A percentile compares a stretch with the other conserved stretches of the same genome.
phyloP scores from a whole-genome alignment of 92 coral and sea anemone species.

The Pocillopora meandrina region DNA sequence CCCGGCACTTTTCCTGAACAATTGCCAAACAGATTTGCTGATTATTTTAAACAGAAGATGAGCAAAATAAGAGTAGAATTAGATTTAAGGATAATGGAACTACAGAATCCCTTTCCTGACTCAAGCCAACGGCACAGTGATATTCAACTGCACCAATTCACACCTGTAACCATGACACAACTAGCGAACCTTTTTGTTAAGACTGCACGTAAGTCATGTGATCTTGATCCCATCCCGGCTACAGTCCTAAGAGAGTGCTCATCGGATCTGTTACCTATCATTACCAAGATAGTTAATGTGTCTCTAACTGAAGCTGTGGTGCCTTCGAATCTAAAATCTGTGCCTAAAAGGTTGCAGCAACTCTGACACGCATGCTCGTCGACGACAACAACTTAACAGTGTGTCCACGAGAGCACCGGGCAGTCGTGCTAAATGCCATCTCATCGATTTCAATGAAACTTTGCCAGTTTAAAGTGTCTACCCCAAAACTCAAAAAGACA shows the following conservation, averaged over 20 bases:
- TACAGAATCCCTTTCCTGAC: slow-evolving; percentile 18
- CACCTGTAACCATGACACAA: slow-evolving; percentile 27
- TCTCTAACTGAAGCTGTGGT: slow-evolving; percentile 34
- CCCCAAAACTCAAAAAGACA: too few species aligned
- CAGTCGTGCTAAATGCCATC: too few species aligned
- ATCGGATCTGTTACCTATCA: slow-evolving; percentile 13
- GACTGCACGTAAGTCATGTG: slow-evolving; percentile 32
- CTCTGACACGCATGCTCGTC: slow-evolving; percentile 4
- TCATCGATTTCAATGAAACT: too few species aligned
- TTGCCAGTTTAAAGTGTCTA: too few species aligned
- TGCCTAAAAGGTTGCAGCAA: slow-evolving; percentile 21
- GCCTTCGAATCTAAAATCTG: slow-evolving; percentile 22
- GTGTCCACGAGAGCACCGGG: too few species aligned
- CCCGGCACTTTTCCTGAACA: slow-evolving; percentile 38
- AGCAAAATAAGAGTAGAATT: slow-evolving; percentile 38
- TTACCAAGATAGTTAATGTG: slow-evolving; percentile 38
- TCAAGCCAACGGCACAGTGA: slow-evolving; percentile 22
- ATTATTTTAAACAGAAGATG: slow-evolving; percentile 51
- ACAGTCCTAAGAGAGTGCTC: slow-evolving; percentile 26
- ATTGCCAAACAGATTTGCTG: slow-evolving; percentile 51
- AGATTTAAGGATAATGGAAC: background rate
- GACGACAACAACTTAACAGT: slow-evolving; percentile 9
- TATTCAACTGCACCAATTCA: slow-evolving; percentile 24
- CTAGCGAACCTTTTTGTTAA: slow-evolving; percentile 8
- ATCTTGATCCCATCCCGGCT: slow-evolving; percentile 34